phyloP scores from a whole-genome alignment of 2,797 vertebrate genomes.

The Smutsia gigantea region DNA sequence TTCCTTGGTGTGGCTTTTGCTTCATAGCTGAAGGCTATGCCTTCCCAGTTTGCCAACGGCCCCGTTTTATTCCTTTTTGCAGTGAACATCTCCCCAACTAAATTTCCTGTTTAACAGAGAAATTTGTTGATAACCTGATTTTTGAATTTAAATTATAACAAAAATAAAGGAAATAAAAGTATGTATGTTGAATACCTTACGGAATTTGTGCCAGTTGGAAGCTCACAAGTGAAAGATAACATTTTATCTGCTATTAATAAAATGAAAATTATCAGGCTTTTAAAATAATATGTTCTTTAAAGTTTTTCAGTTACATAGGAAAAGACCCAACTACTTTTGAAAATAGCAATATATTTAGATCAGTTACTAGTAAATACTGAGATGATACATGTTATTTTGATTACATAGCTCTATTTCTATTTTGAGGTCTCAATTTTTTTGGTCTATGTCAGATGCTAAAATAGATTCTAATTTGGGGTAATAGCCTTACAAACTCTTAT shows the following conservation, averaged over 20 bases:
- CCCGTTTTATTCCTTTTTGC: no score
- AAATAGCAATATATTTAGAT: neutral
- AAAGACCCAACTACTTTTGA: neutral
- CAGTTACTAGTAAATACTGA: neutral
- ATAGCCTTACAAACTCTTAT: neutral
- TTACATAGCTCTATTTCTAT: neutral
- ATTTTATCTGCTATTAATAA: constrained; percentile 21
- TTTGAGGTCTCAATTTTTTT: neutral
- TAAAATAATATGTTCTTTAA: neutral
- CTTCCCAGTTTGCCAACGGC: no score
- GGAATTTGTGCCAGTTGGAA: neutral
- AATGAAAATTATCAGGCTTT: neutral
- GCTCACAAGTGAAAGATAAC: constrained; percentile 19
- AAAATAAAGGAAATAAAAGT: constrained; percentile 39
- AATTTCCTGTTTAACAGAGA: no score
- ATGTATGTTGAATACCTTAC: neutral
- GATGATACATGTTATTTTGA: neutral
- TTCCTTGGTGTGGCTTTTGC: no score
- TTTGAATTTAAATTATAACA: neutral
- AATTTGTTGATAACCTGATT: neutral
- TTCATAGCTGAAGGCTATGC: no score
- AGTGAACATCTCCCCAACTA: no score
- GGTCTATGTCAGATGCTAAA: neutral
- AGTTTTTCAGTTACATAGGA: neutral
- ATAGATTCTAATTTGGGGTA: constrained; percentile 28